Evolutionary conservation across 2,797 vertebrate genomes (phyloP).

Genomic region (Cercopithecus neglectus): DNA sequence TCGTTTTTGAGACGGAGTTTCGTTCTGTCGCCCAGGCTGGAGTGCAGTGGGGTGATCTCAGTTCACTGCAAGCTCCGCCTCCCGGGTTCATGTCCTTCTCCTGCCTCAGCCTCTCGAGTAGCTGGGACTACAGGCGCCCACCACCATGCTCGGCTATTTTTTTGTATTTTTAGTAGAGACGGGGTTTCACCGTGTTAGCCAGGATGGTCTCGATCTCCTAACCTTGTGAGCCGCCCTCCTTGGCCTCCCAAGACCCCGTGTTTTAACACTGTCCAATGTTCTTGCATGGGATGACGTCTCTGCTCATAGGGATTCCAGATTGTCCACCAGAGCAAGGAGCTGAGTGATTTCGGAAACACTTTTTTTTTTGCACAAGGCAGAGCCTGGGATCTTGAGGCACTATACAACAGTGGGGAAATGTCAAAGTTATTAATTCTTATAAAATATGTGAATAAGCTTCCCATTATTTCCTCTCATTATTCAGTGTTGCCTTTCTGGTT

Average conservation of each 20-base stretch:
- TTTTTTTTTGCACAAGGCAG: not conserved
- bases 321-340: not conserved
- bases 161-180: too few relatives aligned
- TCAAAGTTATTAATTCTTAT: constrained; percentile 5
- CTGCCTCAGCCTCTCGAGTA: too few relatives aligned
- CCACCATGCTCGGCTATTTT: too few relatives aligned
- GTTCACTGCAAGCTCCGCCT: too few relatives aligned
- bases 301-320: not conserved
- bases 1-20: too few relatives aligned
- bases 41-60: too few relatives aligned
- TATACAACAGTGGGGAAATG: not conserved
- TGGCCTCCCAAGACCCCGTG: not conserved
- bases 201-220: too few relatives aligned
- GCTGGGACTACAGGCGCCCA: too few relatives aligned
- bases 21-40: too few relatives aligned
- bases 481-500: not conserved
- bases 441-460: constrained; percentile 29
- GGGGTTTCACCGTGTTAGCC: too few relatives aligned
- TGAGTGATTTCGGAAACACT: rapidly evolving
- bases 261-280: not conserved
- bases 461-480: not conserved
- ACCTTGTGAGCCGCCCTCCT: too few relatives aligned
- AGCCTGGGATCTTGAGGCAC: not conserved
- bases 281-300: not conserved
- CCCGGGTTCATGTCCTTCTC: too few relatives aligned